Evolutionary conservation across 2,888 invertebrate genomes (phyloP).

Genomic region (Octonoba sinensis): DNA sequence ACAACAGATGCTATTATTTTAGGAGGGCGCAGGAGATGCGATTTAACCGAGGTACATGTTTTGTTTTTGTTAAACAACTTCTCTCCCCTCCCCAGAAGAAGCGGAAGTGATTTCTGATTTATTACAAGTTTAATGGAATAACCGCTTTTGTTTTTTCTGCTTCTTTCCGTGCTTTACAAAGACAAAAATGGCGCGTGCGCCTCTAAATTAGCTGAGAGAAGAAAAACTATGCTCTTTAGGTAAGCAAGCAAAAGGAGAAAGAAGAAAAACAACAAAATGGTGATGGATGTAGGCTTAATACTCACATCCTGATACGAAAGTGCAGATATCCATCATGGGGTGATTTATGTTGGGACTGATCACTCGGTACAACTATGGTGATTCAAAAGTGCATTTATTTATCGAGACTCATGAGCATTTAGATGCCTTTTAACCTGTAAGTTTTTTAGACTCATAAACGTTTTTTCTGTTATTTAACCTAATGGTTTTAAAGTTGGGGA

Average conservation of each 20-base stretch:
- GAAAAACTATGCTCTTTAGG: conserved; percentile 26
- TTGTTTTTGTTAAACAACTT: conserved; percentile 41
- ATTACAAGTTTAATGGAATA: conserved; percentile 63
- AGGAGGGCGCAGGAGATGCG: conserved; percentile 31
- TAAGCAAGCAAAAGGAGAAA: conserved; percentile 12
- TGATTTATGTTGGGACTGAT: conserved; percentile 59
- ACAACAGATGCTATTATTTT: conserved; percentile 62
- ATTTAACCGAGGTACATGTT: conserved; percentile 36
- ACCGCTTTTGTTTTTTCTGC: conserved; percentile 50
- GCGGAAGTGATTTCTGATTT: conserved; percentile 62
- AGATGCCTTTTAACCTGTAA: conserved; percentile 44
- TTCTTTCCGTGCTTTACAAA: not conserved
- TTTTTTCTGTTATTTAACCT: not conserved
- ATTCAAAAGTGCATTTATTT: conserved; percentile 61
- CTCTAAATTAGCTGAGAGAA: conserved; percentile 50
- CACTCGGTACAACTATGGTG: conserved; percentile 55
- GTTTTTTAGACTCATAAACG: not conserved
- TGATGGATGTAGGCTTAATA: conserved; percentile 63
- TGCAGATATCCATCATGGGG: conserved; percentile 54
- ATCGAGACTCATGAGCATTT: conserved; percentile 58
- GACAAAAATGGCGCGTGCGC: conserved; percentile 46
- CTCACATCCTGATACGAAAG: conserved; percentile 49
- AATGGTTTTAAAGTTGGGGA: not conserved
- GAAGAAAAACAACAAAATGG: conserved; percentile 39
- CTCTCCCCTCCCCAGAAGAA: conserved; percentile 25